Percentiles rank a stretch among this genome's conserved stretches.
Conservation (phyloP, 1,140 invertebrate genomes). For the Cryptotermes secundus region DNA sequence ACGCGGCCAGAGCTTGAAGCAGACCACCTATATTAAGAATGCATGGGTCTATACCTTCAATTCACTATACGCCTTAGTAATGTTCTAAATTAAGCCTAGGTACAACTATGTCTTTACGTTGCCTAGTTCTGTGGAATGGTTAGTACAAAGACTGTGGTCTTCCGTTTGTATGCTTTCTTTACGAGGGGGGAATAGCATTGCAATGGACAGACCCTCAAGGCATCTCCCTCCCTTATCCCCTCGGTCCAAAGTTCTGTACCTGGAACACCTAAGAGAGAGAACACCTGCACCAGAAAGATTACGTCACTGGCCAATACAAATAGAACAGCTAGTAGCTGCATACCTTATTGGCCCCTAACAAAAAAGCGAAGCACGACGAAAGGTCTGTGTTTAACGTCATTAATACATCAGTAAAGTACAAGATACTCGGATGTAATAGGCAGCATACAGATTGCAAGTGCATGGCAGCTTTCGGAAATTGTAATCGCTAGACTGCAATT, state of each 20-base stretch:
- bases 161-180: not conserved
- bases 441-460: too few species aligned
- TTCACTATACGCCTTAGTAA: too few species aligned
- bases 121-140: not conserved
- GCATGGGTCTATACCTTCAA: too few species aligned
- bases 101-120: too few species aligned
- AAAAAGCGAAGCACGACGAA: not conserved
- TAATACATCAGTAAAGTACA: not conserved
- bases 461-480: too few species aligned
- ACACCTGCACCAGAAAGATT: not conserved
- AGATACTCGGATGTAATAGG: too few species aligned
- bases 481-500: too few species aligned
- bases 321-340: not conserved
- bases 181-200: not conserved
- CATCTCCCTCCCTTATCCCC: not conserved
- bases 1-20: too few species aligned
- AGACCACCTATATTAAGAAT: too few species aligned
- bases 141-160: not conserved
- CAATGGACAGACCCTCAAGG: not conserved
- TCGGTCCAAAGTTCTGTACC: not conserved
- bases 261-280: slow-evolving; percentile 3
- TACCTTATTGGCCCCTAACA: not conserved
- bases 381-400: not conserved
- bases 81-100: too few species aligned
- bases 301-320: slow-evolving; percentile 1